Conservation (phyloP, 2,797 vertebrate species). For the Hemitrygon akajei region DNA sequence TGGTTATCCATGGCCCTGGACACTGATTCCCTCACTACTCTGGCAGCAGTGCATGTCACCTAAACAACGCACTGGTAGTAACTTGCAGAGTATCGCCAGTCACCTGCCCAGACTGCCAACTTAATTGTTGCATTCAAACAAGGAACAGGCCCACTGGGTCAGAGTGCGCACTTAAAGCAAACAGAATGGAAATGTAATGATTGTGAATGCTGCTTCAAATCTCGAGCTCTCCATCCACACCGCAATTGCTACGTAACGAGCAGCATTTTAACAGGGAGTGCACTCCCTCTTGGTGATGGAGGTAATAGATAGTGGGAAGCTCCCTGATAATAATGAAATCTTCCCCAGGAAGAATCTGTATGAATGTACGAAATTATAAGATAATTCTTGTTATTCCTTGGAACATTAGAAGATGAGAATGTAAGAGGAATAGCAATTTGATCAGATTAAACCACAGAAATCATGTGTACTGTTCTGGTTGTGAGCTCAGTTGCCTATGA, state of each 20-base stretch:
- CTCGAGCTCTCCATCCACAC: no score
- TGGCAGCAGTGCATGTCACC: no score
- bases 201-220: no score
- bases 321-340: not conserved
- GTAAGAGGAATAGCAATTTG: not conserved
- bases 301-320: not conserved
- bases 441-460: not conserved
- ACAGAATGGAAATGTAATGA: no score
- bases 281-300: not conserved
- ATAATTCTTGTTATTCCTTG: not conserved
- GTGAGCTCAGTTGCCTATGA: not conserved
- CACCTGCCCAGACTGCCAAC: no score
- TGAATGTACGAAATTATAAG: not conserved
- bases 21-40: no score
- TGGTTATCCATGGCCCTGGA: no score
- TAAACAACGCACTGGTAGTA: no score
- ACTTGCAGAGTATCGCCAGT: no score
- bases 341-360: not conserved
- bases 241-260: not conserved
- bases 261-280: not conserved
- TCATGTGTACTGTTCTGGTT: not conserved
- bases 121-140: no score
- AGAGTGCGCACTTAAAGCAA: no score
- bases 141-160: no score
- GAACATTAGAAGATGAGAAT: not conserved